Evolutionary conservation across 2,797 vertebrate species (phyloP), one percentile per base, ranked within the genome.

Genomic region (Phrynocephalus vlangalii): DNA sequence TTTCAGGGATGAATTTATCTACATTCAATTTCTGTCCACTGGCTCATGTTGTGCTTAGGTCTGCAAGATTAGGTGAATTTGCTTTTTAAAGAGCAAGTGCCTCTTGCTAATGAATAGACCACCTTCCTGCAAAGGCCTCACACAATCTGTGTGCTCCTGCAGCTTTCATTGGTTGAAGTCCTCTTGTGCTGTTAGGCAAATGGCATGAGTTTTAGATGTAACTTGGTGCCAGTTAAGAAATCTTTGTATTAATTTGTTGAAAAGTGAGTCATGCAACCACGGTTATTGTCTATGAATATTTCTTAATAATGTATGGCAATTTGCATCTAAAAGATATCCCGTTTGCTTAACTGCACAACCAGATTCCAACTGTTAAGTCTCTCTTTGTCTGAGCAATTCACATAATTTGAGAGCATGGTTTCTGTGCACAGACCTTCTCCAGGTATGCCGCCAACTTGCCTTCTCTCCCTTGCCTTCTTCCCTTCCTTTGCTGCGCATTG

Each of bases 321-420:
- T 18, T 63, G 13, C 60, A 20, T 63, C 60, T 20, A 63, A 63
- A 63, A 63, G 60, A 22, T 63, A 63, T 20, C 16, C 60, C 60
- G 3, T 63, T 63, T 63, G 60, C 18, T 5, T 63, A 63, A 63
- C 18, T 63, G 60, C 60, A 63, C 20, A 18, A 15, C 60, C 16
- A 15, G 60, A 63, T 63, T 63, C 20, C 60, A 63, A 5, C 60
- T 4, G 20, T 63, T 63, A 63, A 20, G 60, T 63, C 18, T 16
- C 5, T 22, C 56, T 60, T 44, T 44, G 10, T 56, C 20, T 20
- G 15, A 18, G 60, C 5, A 18, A 15, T 63, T 20, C 60, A 16
- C 13, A 20, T 92, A 92, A 91, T 91, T 92, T 91, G 89, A 92
- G 86, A 90, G 87, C 83, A 86, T 20, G 87, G 88, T 11, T 79